phyloP scores from a whole-genome alignment of 2,888 invertebrate species.

The Eupithecia abbreviata region DNA sequence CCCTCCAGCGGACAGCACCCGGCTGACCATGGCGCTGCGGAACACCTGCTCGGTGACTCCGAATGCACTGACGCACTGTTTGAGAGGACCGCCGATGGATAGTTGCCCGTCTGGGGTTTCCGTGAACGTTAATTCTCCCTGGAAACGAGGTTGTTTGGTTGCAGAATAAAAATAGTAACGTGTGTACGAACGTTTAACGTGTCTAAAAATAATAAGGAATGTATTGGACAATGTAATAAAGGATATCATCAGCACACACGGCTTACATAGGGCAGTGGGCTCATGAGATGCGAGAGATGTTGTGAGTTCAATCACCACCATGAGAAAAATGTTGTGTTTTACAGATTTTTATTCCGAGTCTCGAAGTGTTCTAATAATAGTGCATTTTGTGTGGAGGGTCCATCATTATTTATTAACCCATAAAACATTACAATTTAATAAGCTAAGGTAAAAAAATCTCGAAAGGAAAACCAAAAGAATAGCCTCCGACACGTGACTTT shows the following conservation, averaged over 20 bases:
- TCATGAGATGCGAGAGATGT: background rate
- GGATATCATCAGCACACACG: background rate
- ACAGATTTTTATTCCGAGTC: background rate
- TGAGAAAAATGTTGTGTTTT: background rate
- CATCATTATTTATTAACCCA: too few species aligned
- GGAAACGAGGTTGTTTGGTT: constrained; percentile 42
- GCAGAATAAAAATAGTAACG: background rate
- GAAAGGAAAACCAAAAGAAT: too few species aligned
- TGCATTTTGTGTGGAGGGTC: too few species aligned
- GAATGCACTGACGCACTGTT: constrained; percentile 76
- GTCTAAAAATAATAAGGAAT: background rate
- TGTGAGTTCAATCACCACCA: background rate
- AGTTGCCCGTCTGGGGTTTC: constrained; percentile 86
- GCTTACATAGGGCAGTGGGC: background rate
- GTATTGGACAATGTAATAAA: background rate
- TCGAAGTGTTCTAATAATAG: background rate
- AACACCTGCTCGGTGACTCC: constrained; percentile 87
- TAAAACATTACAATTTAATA: too few species aligned
- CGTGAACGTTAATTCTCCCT: constrained; percentile 85
- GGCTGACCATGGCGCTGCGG: constrained; percentile 89
- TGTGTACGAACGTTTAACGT: background rate
- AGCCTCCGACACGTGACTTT: background rate
- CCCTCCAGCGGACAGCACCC: constrained; percentile 96
- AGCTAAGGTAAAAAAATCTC: too few species aligned
- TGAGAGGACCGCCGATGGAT: constrained; percentile 74